Base-by-base conservation (phyloP, 35 echinoderm and acorn worm species). In the Apostichopus japonicus region DNA sequence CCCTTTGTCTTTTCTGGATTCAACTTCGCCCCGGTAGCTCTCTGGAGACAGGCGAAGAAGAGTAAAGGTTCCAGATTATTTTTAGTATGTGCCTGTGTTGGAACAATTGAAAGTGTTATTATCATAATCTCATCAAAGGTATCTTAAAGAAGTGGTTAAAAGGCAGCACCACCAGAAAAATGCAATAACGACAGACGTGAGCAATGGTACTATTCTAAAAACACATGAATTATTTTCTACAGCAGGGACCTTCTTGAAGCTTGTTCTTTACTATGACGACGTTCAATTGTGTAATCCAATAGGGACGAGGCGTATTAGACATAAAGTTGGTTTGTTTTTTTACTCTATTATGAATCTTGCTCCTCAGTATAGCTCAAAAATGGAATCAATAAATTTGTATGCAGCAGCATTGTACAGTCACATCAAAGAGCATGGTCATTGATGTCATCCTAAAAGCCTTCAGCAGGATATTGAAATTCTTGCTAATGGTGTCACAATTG, bases 341-440 rank as follows among this genome's bases (percentile, higher is more conserved):
- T 72, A 21, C 67, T 72, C 67, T 21, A 72, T 72, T 21, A 72
- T 72, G 67, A 72, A 72, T 72, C 67, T 72, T 72, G 67, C 67
- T 72, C 67, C 67, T 72, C 67, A 72, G n/a, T 72, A 72, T 72
- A 72, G 67, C 1, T 72, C 1, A 72, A 72, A 72, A 72, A 15
- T 72, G 67, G 67, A 72, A 72, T 72, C 67, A 72, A 72, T 72
- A 15, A 1, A 72, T 21, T 21, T 72, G 11, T 72, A 72, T 72
- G 67, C 67, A 72, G 67, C 11, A 72, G 67, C 67, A 72, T 21
- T 21, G n/a, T 72, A 13, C n/a, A 72, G 67, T 72, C 1, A 72
- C n/a, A 72, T 72, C 67, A 72, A 72, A 72, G 67, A 72, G n/a
- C 67, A 72, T 72, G 67, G 67, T 72, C 11, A n/a, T 72, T 72